These are phyloP conservation scores for Centropus unirufus DNA, from an alignment of 2,113 vertebrate species.

Conservation along the genomic window DNA sequence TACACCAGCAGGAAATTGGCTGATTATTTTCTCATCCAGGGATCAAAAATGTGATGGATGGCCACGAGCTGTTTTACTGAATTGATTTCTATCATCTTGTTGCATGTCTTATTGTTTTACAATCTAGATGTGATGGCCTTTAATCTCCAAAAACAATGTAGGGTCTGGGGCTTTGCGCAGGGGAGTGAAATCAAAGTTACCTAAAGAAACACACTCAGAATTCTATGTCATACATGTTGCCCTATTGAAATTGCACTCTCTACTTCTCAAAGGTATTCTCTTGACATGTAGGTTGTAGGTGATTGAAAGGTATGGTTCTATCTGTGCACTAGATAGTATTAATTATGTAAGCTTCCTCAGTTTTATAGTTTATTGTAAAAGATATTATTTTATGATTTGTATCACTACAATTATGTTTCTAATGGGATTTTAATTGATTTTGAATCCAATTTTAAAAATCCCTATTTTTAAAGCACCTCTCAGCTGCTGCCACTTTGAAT, in stretches of 20 bases:
- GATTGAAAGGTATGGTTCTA: neutral
- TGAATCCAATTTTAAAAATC: constrained; percentile 71
- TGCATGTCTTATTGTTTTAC: neutral
- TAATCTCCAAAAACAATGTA: neutral
- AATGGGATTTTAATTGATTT: constrained; percentile 82
- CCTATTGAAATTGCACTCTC: neutral
- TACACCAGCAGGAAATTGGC: neutral
- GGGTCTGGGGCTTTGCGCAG: neutral
- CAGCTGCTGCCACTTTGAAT: constrained; percentile 63
- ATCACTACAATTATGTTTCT: constrained; percentile 75
- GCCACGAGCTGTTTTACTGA: neutral
- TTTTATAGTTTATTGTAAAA: constrained; percentile 76
- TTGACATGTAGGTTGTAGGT: neutral
- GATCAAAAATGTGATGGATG: neutral
- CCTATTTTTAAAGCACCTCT: constrained; percentile 75
- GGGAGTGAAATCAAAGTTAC: neutral
- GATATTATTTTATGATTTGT: constrained; percentile 75
- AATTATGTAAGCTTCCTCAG: constrained; percentile 61
- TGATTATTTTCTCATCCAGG: neutral
- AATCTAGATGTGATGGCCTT: neutral
- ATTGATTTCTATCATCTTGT: neutral
- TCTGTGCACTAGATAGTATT: neutral
- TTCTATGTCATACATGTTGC: neutral
- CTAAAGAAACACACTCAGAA: neutral
- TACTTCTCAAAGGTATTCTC: neutral